Percentiles rank a stretch among this genome's conserved stretches.
phyloP scores from a whole-genome alignment of 2,888 invertebrate species.

The Pollenia angustigena region DNA sequence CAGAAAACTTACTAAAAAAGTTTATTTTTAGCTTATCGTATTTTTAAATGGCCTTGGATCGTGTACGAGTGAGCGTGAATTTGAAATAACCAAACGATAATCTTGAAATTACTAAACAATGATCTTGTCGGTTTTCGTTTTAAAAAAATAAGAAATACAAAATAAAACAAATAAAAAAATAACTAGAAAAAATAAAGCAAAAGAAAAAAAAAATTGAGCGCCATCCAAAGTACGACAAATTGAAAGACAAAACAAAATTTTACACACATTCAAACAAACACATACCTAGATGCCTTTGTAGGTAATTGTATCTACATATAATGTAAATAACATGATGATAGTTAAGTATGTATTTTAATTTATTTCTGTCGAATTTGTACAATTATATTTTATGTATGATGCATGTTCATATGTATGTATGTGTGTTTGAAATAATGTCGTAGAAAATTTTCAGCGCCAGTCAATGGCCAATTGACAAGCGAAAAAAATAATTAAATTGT shows the following conservation, averaged over 20 bases:
- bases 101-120: slow-evolving; percentile 65
- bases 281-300: not conserved
- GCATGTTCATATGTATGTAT: not conserved
- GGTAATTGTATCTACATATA: not conserved
- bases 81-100: slow-evolving; percentile 66
- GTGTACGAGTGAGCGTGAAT: slow-evolving; percentile 71
- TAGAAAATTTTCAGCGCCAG: slow-evolving; percentile 53
- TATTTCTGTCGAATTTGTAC: not conserved
- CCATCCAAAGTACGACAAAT: slow-evolving; percentile 63
- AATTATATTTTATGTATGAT: not conserved
- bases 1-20: slow-evolving; percentile 51
- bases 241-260: slow-evolving; percentile 35
- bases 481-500: slow-evolving; percentile 17
- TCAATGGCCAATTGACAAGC: slow-evolving; percentile 53
- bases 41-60: slow-evolving; percentile 78
- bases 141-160: slow-evolving; percentile 35
- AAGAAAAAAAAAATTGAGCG: slow-evolving; percentile 52
- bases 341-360: not conserved
- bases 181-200: not conserved
- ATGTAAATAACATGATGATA: slow-evolving; percentile 15
- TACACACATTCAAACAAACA: not conserved
- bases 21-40: slow-evolving; percentile 77
- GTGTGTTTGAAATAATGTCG: slow-evolving; percentile 18
- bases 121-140: slow-evolving; percentile 55
- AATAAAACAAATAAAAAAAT: not conserved